Percentiles rank a stretch among this genome's conserved stretches.
These are phyloP conservation scores for Hyperopisus bebe DNA, from an alignment of 2,113 vertebrate genomes.

Conservation along the genomic window DNA sequence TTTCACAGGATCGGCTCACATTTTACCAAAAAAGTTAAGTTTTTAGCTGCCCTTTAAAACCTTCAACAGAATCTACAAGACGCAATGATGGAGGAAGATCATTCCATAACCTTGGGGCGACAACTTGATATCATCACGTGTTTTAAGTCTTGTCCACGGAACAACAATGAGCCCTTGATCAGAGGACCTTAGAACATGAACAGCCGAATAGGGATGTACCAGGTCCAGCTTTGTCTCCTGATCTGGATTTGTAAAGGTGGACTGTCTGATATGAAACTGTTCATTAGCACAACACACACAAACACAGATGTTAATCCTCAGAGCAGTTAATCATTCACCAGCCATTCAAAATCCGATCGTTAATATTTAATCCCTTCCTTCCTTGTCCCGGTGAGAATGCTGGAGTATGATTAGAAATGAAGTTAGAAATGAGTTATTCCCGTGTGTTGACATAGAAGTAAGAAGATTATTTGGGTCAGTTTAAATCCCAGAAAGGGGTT, in stretches of 20 bases:
- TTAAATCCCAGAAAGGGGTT: neutral
- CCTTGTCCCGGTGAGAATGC: neutral
- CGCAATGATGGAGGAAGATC: no score
- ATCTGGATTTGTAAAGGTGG: neutral
- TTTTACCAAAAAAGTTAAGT: no score
- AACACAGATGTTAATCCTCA: neutral
- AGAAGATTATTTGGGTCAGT: neutral
- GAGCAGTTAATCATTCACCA: conserved; percentile 9
- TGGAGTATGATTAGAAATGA: neutral
- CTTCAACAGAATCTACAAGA: no score
- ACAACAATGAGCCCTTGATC: no score
- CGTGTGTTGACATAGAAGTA: neutral
- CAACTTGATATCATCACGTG: no score
- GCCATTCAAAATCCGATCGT: neutral
- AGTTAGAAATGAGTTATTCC: no score
- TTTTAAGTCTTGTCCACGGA: no score
- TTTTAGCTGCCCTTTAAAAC: no score
- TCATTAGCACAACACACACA: conserved; percentile 1
- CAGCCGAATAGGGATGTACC: no score
- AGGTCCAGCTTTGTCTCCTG: neutral
- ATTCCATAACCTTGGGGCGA: no score
- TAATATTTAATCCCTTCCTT: conserved; percentile 11
- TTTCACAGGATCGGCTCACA: no score
- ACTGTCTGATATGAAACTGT: neutral
- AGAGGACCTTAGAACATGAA: no score